Evolutionary conservation across 2,113 vertebrate genomes (phyloP), one percentile per base, ranked within the genome.

Genomic region (Cyanocitta stelleri): DNA sequence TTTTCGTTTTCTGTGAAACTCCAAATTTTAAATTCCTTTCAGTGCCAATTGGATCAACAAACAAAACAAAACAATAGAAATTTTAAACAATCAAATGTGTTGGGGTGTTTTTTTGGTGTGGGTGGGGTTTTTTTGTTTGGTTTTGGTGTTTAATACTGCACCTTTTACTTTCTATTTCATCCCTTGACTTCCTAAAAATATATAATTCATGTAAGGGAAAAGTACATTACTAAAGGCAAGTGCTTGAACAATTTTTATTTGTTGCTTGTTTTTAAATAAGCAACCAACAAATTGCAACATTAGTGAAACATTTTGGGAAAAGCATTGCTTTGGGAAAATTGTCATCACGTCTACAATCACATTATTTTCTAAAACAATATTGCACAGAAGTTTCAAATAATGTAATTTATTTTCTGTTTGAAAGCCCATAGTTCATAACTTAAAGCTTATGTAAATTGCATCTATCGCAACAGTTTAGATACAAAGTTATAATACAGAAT

Each of bases 71-170:
- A 20, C 15, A 26, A 46, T 7, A 46, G 17, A 46, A 24, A 23
- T 68, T 77, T 81, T 51, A 54, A 93, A 81, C 7, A 41, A 20
- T 49, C 24, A 87, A 41, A 43, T 23, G 12, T 16, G 23, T 66
- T 11, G 16, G 6, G 11, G 0, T 7, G 12, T 1, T 0, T 30
- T 35, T 51, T 56, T 73, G 2, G 3, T 48, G 7, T 33, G 22
- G 5, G 11, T 49, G 10, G 0, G 3, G 1, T 0, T 0, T n/a
- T 37, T 67, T 43, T 11, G 11, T 5, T 63, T 43, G 11, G 14
- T 39, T 63, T 49, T 79, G 24, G 4, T 37, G 18, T 3, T 9
- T 11, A 73, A 48, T n/a, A 73, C 2, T 13, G 0, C 14, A 58
- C 9, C 24, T 77, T 89, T 62, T 69, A 56, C 16, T 90, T 71